phyloP scores from a whole-genome alignment of 2,888 invertebrate genomes.

The Tipula confusa region DNA sequence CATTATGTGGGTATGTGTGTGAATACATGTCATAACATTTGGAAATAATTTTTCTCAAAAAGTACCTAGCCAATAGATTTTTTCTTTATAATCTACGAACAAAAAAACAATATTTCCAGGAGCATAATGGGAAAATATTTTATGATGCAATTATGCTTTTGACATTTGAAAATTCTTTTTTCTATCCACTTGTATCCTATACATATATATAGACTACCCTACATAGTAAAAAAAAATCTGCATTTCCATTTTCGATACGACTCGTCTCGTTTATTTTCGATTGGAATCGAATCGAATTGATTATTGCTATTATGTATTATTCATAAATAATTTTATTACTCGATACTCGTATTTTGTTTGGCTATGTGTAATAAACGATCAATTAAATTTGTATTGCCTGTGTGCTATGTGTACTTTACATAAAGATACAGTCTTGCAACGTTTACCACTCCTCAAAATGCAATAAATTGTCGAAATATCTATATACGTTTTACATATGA shows the following conservation, averaged over 20 bases:
- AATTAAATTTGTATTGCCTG: not conserved
- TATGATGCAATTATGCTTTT: not conserved
- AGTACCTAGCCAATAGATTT: not conserved
- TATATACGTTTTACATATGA: no score
- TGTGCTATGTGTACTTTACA: not conserved
- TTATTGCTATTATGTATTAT: not conserved
- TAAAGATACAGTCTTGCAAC: no score
- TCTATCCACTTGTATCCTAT: not conserved
- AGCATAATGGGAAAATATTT: not conserved
- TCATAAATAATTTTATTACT: not conserved
- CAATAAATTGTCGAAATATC: no score
- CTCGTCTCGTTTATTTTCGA: not conserved
- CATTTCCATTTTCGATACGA: not conserved
- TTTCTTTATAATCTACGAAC: not conserved
- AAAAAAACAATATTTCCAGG: not conserved
- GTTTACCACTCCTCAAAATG: no score
- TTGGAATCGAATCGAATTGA: not conserved
- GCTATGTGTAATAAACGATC: constrained; percentile 1
- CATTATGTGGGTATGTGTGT: not conserved
- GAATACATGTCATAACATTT: not conserved
- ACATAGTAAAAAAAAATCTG: not conserved
- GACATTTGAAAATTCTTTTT: not conserved
- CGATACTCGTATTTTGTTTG: not conserved
- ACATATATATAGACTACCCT: not conserved
- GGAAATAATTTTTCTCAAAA: not conserved